phyloP scores from a whole-genome alignment of 2,888 invertebrate genomes.

The Heliconius aoede region DNA sequence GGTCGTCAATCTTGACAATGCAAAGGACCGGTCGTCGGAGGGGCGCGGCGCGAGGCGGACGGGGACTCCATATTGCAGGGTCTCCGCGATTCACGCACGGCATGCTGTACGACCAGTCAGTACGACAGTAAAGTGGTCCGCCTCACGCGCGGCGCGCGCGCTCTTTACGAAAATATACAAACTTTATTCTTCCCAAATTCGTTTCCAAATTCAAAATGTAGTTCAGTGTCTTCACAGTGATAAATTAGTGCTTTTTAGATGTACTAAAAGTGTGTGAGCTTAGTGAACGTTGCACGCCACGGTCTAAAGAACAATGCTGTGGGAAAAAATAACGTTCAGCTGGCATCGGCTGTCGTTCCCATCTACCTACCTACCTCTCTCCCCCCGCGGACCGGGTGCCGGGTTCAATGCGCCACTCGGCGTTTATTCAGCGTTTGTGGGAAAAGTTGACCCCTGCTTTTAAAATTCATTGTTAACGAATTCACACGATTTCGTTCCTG shows the following conservation, averaged over 20 bases:
- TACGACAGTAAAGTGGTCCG: slow-evolving; percentile 75
- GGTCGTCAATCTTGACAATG: slow-evolving; percentile 81
- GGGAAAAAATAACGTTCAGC: slow-evolving; percentile 85
- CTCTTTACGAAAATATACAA: slow-evolving; percentile 58
- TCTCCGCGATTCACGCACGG: slow-evolving; percentile 74
- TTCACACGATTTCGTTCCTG: slow-evolving; percentile 76
- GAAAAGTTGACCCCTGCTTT: slow-evolving; percentile 83
- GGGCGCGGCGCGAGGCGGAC: slow-evolving; percentile 61
- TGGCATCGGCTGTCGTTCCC: slow-evolving; percentile 83
- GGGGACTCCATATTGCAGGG: slow-evolving; percentile 61
- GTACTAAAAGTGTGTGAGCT: slow-evolving; percentile 47
- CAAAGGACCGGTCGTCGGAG: slow-evolving; percentile 75
- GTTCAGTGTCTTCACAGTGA: slow-evolving; percentile 55
- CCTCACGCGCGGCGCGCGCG: slow-evolving; percentile 79
- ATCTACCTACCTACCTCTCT: slow-evolving; percentile 80
- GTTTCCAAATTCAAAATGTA: slow-evolving; percentile 70
- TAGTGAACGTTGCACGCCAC: slow-evolving; percentile 66
- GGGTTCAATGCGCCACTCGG: slow-evolving; percentile 83
- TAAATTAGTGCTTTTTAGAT: slow-evolving; percentile 61
- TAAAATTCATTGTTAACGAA: slow-evolving; percentile 81
- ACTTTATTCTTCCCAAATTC: slow-evolving; percentile 64
- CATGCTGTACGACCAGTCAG: slow-evolving; percentile 66
- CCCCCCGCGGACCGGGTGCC: slow-evolving; percentile 79
- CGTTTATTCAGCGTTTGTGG: slow-evolving; percentile 84
- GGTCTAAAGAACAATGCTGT: slow-evolving; percentile 84